Evolutionary conservation across 1,140 invertebrate species (phyloP), one percentile per base, ranked within the genome.

Genomic region (Parapsyche elsis): DNA sequence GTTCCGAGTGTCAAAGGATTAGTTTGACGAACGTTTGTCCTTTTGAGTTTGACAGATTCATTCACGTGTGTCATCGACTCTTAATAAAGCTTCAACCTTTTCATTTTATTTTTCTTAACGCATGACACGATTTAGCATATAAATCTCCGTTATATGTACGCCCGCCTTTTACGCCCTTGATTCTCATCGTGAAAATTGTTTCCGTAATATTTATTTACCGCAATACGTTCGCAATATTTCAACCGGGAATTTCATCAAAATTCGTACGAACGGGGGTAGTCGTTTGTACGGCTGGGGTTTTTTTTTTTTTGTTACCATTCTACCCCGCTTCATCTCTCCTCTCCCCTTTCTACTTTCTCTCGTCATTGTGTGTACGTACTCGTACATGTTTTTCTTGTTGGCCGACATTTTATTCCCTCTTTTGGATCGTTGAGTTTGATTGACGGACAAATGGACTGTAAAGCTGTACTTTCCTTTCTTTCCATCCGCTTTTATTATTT

Each of bases 191-290:
- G 64, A 67, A 67, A 67, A 67, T 67, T 67, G 64, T 67, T 67
- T 67, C 64, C 64, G 64, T 24, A 67, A 67, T 67, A 67, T 67
- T 67, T 67, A 67, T 67, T 67, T 67, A 67, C 64, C 64, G 64
- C 64, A 67, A 67, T 67, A 67, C 64, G 64, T 67, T 67, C 64
- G 64, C 64, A 24, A 67, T 67, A 67, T 67, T 67, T 67, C 64
- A 67, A 67, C 5, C 7, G 21, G 24, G 24, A 67, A 67, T 67
- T 67, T 67, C 64, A 67, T 67, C 64, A 67, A 67, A 67, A 67
- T 38, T 38, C 16, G 10, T 53, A 53, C 49, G 16, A 53, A 14
- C 49, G 10, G 12, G 10, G 16, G 49, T 53, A 53, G 30, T 38
- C 30, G 30, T 53, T 53, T 53, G 16, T 53, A 53, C 16, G 10